Percentiles rank a stretch among this genome's conserved stretches.
phyloP scores from a whole-genome alignment of 37 sponge, comb jelly and placozoan species.

The Spongia lamella region DNA sequence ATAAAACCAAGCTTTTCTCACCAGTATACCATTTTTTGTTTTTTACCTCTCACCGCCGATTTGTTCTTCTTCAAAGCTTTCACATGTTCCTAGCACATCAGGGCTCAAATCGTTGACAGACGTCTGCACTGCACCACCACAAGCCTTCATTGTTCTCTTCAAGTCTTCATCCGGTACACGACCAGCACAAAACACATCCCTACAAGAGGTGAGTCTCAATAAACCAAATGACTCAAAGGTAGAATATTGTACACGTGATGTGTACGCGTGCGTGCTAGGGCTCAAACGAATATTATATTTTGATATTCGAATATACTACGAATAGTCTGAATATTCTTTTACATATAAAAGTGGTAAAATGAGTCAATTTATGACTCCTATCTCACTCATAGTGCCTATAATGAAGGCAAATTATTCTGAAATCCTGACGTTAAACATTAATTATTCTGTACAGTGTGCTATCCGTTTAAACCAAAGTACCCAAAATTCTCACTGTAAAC shows the following conservation, averaged over 20 bases:
- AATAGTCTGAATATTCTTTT: too few species aligned
- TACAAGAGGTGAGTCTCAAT: constrained; percentile 12
- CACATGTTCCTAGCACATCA: constrained; percentile 82
- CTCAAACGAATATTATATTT: too few species aligned
- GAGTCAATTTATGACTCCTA: too few species aligned
- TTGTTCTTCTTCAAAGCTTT: constrained; percentile 95
- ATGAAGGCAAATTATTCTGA: too few species aligned
- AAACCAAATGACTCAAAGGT: neutral
- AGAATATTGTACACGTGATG: neutral
- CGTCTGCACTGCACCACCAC: constrained; percentile 97
- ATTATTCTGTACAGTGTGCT: neutral
- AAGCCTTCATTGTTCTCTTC: constrained; percentile 94
- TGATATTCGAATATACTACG: neutral
- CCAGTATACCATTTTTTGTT: neutral
- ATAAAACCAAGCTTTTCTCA: neutral
- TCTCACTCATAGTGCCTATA: too few species aligned
- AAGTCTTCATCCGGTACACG: constrained; percentile 95
- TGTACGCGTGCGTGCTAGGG: neutral
- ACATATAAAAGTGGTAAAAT: too few species aligned
- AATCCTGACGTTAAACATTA: neutral
- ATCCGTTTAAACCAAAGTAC: too few species aligned
- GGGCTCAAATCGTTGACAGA: constrained; percentile 74
- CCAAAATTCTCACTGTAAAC: too few species aligned
- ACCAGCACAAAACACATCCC: constrained; percentile 99
- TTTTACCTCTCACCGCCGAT: constrained; percentile 96